Evolutionary conservation across 2,888 invertebrate species (phyloP).

Genomic region (Malthinus seriepunctatus): DNA sequence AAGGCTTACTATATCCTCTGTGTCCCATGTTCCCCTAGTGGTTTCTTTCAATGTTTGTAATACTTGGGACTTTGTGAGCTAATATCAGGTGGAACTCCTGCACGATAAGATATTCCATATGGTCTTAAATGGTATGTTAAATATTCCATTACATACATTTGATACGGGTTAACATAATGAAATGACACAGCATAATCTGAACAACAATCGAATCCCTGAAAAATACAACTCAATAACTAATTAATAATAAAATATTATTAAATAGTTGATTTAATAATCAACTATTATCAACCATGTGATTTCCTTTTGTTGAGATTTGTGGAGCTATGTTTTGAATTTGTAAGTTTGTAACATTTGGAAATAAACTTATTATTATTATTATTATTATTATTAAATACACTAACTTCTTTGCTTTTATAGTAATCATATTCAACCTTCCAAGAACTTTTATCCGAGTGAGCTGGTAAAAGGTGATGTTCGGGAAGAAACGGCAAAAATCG

Average conservation of each 20-base stretch:
- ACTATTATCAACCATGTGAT: no score
- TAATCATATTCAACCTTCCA: no score
- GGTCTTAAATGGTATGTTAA: conserved; percentile 91
- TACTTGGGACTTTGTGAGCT: conserved; percentile 11
- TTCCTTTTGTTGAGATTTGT: no score
- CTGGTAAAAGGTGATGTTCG: conserved; percentile 92
- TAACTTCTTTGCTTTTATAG: conserved; percentile 82
- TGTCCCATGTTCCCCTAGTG: no score
- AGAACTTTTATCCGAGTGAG: no score
- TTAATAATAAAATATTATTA: neutral
- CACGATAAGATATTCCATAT: conserved; percentile 66
- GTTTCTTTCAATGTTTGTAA: conserved; percentile 12
- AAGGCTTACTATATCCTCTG: no score
- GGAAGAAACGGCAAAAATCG: no score
- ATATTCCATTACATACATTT: conserved; percentile 95
- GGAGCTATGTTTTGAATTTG: no score
- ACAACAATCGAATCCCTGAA: conserved; percentile 84
- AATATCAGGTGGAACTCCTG: conserved; percentile 50
- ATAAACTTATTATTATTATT: no score
- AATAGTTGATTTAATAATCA: no score
- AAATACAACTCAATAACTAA: conserved; percentile 30
- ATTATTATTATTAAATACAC: no score
- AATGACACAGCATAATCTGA: conserved; percentile 94
- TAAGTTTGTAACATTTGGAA: no score
- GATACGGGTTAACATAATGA: conserved; percentile 86